A percentile compares a stretch with the other conserved stretches of the same genome.
Conservation (phyloP, 1,140 invertebrate species). For the Drosophila pandora region DNA sequence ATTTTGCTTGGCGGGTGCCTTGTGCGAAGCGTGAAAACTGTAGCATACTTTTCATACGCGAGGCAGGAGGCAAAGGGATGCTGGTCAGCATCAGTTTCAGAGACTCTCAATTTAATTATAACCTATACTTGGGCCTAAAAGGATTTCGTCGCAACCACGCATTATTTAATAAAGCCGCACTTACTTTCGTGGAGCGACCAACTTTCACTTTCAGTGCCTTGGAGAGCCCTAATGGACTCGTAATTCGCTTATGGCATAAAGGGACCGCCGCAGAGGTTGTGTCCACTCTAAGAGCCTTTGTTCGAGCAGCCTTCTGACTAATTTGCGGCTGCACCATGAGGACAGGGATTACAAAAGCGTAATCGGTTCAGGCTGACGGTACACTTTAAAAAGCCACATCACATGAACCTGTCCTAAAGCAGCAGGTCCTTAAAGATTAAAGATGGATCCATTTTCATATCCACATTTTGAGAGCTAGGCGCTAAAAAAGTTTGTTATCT, state of each 20-base stretch:
- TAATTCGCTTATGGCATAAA: slow-evolving; percentile 69
- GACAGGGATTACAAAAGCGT: slow-evolving; percentile 9
- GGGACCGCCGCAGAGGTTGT: slow-evolving; percentile 5
- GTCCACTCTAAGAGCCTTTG: slow-evolving; percentile 24
- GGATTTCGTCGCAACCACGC: slow-evolving; percentile 54
- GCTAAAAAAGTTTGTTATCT: not conserved
- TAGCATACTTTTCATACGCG: slow-evolving; percentile 43
- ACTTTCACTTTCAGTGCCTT: slow-evolving; percentile 17
- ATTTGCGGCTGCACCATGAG: slow-evolving; percentile 57
- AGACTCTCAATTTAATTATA: slow-evolving; percentile 63
- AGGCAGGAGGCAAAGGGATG: slow-evolving; percentile 13
- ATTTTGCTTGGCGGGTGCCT: slow-evolving; percentile 50
- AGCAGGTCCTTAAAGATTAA: not conserved
- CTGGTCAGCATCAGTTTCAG: slow-evolving; percentile 46
- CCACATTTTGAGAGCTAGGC: too few relatives aligned
- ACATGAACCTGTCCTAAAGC: too few relatives aligned
- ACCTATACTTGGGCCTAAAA: slow-evolving; percentile 60
- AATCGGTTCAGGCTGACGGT: not conserved
- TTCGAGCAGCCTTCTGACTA: slow-evolving; percentile 57
- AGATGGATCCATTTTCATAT: too few relatives aligned
- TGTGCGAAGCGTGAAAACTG: slow-evolving; percentile 46
- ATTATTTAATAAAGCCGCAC: slow-evolving; percentile 66
- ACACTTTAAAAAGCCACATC: slow-evolving; percentile 19
- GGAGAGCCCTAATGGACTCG: slow-evolving; percentile 57
- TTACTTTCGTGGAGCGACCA: slow-evolving; percentile 32